A percentile compares a stretch with the other conserved stretches of the same genome.
Evolutionary conservation across 2,797 vertebrate species (phyloP).

Genomic region (Pterois miles): DNA sequence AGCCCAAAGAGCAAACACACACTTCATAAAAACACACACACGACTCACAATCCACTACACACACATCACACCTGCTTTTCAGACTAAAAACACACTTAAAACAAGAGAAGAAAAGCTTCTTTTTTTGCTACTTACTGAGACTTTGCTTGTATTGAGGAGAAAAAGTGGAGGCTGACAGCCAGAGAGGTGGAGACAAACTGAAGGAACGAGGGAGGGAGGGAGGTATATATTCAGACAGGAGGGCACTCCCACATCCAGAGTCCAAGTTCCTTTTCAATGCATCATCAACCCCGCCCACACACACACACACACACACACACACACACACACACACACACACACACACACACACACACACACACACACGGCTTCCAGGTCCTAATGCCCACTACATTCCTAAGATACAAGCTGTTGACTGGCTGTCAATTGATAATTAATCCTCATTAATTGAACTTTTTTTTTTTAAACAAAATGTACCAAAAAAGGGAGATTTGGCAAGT

Average conservation of each 20-base stretch:
- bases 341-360: constrained; percentile 18
- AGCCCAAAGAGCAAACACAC: no score
- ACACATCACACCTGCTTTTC: neutral
- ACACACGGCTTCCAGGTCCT: no score
- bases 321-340: constrained; percentile 17
- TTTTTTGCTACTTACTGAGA: constrained; percentile 27
- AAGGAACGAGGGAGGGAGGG: neutral
- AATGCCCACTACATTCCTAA: no score
- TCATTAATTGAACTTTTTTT: no score
- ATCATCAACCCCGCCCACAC: constrained; percentile 45
- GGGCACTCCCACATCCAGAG: constrained; percentile 13
- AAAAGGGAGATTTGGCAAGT: no score
- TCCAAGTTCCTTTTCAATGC: constrained; percentile 37
- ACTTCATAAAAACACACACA: neutral
- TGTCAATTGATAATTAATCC: no score
- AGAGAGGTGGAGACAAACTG: neutral
- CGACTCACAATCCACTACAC: neutral
- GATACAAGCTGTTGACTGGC: no score
- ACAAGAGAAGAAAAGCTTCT: no score
- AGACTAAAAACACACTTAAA: neutral
- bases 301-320: constrained; percentile 13
- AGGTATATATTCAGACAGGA: neutral
- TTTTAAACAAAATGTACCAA: no score
- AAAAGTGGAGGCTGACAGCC: neutral
- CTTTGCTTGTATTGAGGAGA: neutral